These are phyloP conservation scores for Sarcophaga rosellei DNA, from an alignment of 2,888 invertebrate genomes.

Conservation along the genomic window DNA sequence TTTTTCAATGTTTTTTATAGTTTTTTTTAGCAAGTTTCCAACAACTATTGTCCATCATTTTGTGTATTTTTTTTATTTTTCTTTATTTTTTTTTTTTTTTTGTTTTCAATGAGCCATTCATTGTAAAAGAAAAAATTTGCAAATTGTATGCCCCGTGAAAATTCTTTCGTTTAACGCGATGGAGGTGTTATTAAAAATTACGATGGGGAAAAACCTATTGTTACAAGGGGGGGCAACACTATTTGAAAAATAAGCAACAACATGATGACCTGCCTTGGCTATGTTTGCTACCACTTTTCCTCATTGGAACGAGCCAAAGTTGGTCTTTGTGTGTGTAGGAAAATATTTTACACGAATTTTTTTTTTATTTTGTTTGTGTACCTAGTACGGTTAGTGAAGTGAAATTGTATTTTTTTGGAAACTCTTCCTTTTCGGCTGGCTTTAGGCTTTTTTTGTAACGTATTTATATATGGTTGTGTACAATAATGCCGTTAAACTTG, in stretches of 20 bases:
- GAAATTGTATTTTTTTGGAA: conserved; percentile 36
- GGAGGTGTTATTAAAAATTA: conserved; percentile 24
- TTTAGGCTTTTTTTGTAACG: not conserved
- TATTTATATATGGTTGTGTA: conserved; percentile 18
- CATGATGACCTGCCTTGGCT: too few relatives aligned
- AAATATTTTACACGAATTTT: conserved; percentile 30
- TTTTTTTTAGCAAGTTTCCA: not conserved
- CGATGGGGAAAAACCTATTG: not conserved
- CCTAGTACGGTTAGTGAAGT: conserved; percentile 30
- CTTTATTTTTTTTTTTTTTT: too few relatives aligned
- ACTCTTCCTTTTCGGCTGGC: conserved; percentile 15
- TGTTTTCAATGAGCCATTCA: not conserved
- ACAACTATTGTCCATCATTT: conserved; percentile 11
- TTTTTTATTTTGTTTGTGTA: too few relatives aligned
- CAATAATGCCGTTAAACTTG: conserved; percentile 46
- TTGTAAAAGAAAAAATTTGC: not conserved
- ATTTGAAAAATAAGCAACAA: too few relatives aligned
- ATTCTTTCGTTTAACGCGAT: conserved; percentile 28
- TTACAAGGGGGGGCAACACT: not conserved
- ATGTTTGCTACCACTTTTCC: not conserved
- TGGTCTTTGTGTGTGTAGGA: not conserved
- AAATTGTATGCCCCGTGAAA: conserved; percentile 5
- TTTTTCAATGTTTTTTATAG: not conserved
- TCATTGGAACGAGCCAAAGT: not conserved
- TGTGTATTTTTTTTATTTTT: conserved; percentile 7